phyloP scores from a whole-genome alignment of 2,797 vertebrate species.

The Fistularia tabacaria region DNA sequence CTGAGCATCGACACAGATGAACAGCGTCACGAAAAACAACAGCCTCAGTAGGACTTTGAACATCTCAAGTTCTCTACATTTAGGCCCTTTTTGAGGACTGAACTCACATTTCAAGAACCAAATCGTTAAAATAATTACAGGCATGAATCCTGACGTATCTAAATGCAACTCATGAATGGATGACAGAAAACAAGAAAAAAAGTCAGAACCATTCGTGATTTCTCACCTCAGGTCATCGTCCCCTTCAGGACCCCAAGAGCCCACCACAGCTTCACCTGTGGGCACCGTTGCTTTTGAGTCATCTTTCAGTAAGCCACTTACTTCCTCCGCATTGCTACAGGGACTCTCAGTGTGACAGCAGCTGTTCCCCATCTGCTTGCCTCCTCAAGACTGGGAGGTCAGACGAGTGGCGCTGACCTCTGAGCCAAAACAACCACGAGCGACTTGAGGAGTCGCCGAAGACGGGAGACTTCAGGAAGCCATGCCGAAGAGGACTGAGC shows the following conservation, averaged over 20 bases:
- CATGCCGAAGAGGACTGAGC: constrained; percentile 36
- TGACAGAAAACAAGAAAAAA: not conserved
- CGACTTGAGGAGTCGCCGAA: constrained; percentile 42
- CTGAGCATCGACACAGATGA: constrained; percentile 35
- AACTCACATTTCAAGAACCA: no score
- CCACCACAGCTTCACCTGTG: constrained; percentile 24
- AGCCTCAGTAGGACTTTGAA: no score
- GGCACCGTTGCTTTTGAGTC: constrained; percentile 34
- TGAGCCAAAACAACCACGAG: constrained; percentile 15
- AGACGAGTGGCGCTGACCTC: constrained; percentile 28
- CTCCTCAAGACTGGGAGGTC: constrained; percentile 34
- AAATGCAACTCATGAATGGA: not conserved
- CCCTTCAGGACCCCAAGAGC: constrained; percentile 28
- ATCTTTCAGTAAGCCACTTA: constrained; percentile 61
- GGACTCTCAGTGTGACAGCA: constrained; percentile 64
- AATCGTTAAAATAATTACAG: no score
- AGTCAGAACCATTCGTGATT: not conserved
- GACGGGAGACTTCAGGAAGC: constrained; percentile 37
- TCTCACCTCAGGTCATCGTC: constrained; percentile 51
- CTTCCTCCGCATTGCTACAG: constrained; percentile 69
- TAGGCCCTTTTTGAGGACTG: no score
- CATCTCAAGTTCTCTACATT: no score
- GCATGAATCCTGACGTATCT: no score
- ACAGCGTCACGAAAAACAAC: not conserved
- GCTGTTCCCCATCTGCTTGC: constrained; percentile 70